phyloP scores from a whole-genome alignment of 1,140 invertebrate species.

The Delia radicum region DNA sequence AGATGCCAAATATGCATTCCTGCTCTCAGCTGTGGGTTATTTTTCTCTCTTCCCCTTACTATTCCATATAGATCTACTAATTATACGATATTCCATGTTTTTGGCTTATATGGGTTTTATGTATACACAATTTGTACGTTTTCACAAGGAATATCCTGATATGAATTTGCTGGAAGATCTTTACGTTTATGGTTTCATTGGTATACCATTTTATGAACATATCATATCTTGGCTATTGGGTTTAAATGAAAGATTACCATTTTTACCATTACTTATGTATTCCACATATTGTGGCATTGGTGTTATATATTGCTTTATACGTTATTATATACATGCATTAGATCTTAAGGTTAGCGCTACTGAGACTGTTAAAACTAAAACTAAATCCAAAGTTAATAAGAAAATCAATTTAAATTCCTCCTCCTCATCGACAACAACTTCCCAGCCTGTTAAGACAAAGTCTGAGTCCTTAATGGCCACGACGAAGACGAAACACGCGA shows the following conservation, averaged over 20 bases:
- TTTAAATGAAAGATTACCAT: constrained; percentile 70
- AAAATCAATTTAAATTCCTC: not conserved
- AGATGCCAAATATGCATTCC: constrained; percentile 73
- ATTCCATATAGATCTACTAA: constrained; percentile 68
- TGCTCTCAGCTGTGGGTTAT: constrained; percentile 75
- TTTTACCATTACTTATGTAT: constrained; percentile 83
- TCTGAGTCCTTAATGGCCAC: not conserved
- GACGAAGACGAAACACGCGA: not conserved
- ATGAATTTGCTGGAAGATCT: constrained; percentile 63
- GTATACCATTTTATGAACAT: constrained; percentile 78
- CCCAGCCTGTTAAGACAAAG: not conserved
- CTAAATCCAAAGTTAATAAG: not conserved
- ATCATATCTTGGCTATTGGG: constrained; percentile 66
- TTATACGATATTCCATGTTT: constrained; percentile 67
- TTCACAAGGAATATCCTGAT: constrained; percentile 49
- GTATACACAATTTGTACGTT: constrained; percentile 43
- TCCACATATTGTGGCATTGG: constrained; percentile 87
- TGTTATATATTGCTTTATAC: constrained; percentile 74
- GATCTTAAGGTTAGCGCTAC: constrained; percentile 6
- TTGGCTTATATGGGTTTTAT: constrained; percentile 60
- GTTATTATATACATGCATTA: constrained; percentile 60
- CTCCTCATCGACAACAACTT: not conserved
- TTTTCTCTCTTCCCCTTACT: constrained; percentile 90
- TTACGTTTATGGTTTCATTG: constrained; percentile 72
- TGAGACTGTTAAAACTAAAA: constrained; percentile 4